Base-by-base conservation (phyloP, 2,888 invertebrate genomes). In the Meta bourneti region DNA sequence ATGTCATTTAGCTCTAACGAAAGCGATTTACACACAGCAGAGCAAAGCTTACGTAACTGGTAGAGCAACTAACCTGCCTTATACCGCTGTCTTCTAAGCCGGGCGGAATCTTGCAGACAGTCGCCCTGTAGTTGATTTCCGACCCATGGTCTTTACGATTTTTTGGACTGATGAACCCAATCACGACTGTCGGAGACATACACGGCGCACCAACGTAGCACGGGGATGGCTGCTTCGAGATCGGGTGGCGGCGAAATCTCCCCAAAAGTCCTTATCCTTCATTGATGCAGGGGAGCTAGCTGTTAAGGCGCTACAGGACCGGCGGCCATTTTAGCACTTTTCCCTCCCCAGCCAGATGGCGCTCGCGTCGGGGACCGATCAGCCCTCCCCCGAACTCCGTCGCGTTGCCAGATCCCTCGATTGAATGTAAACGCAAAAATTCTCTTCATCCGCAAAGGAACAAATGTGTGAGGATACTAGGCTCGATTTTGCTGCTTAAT, bases 361-460 rank as follows among this genome's bases (percentile, higher is more conserved):
- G 91, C 91, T 79, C 19, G 19, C 9, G 20, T 20, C 8, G 16
- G 34, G 61, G 20, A 34, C 61, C 34, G 79, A 9, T 13, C 16
- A 19, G 48, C 69, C 51, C 49, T n/a, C 70, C 49, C 51, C 13
- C 75, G 7, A 52, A n/a, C 52, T n/a, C 54, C 16, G 7, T 52
- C 61, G 49, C 71, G 79, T 91, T 91, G 91, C 91, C 91, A 91
- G 87, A 91, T 91, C 61, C 83, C 49, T 77, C 51, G 83, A 83
- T 88, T 83, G 87, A 88, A 91, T 82, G 91, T 77, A 82, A 91
- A 91, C 78, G 91, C 91, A 78, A 82, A 83, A 91, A 86, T 86
- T 71, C 82, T 54, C 83, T 11, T 70, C 79, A 52, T 71, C 91
- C 34, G 72, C 77, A 54, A 16, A 77, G 81, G 34, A 79, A 90